Conservation (phyloP, 2,797 vertebrate species). For the Naso thynnoides region DNA sequence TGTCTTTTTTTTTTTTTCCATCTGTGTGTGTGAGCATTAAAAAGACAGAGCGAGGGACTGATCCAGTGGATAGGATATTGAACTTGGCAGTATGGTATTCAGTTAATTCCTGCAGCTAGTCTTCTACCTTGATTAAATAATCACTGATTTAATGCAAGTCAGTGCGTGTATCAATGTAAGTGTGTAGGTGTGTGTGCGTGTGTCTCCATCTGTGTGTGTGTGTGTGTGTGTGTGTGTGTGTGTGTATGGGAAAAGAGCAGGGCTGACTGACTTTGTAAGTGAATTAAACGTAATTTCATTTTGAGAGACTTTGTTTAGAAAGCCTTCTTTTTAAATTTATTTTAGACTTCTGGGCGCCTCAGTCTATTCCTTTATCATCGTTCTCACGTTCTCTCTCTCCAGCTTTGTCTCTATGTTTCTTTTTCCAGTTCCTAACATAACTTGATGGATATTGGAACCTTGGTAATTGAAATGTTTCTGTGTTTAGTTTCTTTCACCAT, state of each 20-base stretch:
- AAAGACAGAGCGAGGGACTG: conserved; percentile 32
- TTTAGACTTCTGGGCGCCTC: conserved; percentile 54
- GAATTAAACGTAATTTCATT: conserved; percentile 85
- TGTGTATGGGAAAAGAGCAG: conserved; percentile 55
- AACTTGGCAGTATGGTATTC: conserved; percentile 77
- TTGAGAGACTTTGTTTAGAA: conserved; percentile 78
- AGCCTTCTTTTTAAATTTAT: conserved; percentile 66
- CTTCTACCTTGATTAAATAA: conserved; percentile 82
- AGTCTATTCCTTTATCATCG: conserved; percentile 20
- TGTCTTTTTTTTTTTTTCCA: conserved; percentile 3
- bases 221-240: conserved; percentile 51
- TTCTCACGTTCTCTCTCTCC: conserved; percentile 28
- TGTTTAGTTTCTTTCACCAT: conserved; percentile 1
- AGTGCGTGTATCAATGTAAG: conserved; percentile 43
- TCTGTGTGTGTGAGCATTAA: conserved; percentile 10
- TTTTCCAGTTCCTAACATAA: conserved; percentile 1
- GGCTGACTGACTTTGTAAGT: conserved; percentile 85
- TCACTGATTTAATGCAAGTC: conserved; percentile 78
- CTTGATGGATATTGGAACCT: conserved; percentile 2
- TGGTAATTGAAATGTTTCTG: not conserved
- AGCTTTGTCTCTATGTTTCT: not conserved
- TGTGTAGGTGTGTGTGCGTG: conserved; percentile 19
- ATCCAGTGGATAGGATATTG: conserved; percentile 76
- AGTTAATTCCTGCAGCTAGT: conserved; percentile 77
- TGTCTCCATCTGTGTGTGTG: conserved; percentile 53